These are phyloP conservation scores for Pristionchus arcanus DNA, from an alignment of 2,888 invertebrate species.

Conservation along the genomic window DNA sequence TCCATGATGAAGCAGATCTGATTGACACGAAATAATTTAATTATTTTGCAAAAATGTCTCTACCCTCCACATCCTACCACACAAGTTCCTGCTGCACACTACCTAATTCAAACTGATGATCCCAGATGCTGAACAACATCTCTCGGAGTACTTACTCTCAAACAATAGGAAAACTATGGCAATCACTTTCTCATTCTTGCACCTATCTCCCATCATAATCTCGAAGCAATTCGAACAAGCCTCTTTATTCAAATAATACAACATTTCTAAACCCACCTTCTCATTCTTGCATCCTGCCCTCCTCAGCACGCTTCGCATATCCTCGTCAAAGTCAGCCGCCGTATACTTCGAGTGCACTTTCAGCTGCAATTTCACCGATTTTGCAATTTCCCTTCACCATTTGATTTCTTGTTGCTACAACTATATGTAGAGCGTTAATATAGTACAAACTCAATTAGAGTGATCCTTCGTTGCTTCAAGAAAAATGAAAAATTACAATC, in stretches of 20 bases:
- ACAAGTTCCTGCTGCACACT: background rate
- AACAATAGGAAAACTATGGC: too few species aligned
- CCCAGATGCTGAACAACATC: too few species aligned
- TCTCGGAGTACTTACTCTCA: too few species aligned
- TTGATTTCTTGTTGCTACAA: background rate
- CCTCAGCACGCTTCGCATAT: slow-evolving; percentile 86
- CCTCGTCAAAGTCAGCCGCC: slow-evolving; percentile 98
- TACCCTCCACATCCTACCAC: background rate
- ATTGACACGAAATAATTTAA: background rate
- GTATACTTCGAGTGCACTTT: slow-evolving; percentile 98
- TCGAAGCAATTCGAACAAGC: too few species aligned
- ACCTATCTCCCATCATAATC: too few species aligned
- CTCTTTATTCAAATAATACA: too few species aligned
- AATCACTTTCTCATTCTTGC: too few species aligned
- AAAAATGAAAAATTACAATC: background rate
- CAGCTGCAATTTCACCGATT: slow-evolving; percentile 63
- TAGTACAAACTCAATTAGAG: background rate
- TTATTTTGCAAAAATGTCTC: background rate
- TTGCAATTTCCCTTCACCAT: background rate
- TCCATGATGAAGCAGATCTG: slow-evolving; percentile 95
- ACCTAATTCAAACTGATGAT: background rate
- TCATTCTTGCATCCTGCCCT: slow-evolving; percentile 87
- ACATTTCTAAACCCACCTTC: slow-evolving; percentile 88
- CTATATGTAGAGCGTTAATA: background rate
- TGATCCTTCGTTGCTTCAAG: background rate